Evolutionary conservation across 2,888 invertebrate species (phyloP).

Genomic region (Mythimna pallens): DNA sequence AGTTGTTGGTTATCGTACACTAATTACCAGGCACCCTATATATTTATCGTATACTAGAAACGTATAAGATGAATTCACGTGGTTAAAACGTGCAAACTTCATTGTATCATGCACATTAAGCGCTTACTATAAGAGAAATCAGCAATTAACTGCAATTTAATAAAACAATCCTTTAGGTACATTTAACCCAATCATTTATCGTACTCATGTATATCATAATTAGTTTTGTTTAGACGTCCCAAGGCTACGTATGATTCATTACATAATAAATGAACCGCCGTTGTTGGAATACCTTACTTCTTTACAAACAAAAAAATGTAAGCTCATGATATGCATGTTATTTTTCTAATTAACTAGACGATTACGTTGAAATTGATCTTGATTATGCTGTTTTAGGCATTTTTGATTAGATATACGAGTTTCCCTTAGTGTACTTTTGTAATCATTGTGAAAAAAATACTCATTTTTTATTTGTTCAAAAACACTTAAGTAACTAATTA

Average conservation of each 20-base stretch:
- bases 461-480: too few relatives aligned
- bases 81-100: conserved; percentile 9
- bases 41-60: background rate
- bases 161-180: conserved; percentile 25
- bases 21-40: too few relatives aligned
- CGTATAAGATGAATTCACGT: background rate
- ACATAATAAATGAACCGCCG: conserved; percentile 25
- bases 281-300: conserved; percentile 43
- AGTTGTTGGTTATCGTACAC: too few relatives aligned
- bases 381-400: background rate
- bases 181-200: conserved; percentile 17
- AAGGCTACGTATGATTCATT: conserved; percentile 45
- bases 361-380: background rate
- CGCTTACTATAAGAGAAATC: conserved; percentile 18
- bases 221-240: conserved; percentile 37
- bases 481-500: too few relatives aligned
- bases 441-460: background rate
- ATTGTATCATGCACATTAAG: conserved; percentile 11
- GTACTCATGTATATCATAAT: conserved; percentile 28
- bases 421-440: too few relatives aligned
- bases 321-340: conserved; percentile 39
- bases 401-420: background rate
- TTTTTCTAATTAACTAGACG: conserved; percentile 41
- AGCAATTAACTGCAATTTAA: conserved; percentile 39
- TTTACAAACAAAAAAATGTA: conserved; percentile 27